These are phyloP conservation scores for Pampus argenteus DNA, from an alignment of 2,797 vertebrate species.

Conservation along the genomic window DNA sequence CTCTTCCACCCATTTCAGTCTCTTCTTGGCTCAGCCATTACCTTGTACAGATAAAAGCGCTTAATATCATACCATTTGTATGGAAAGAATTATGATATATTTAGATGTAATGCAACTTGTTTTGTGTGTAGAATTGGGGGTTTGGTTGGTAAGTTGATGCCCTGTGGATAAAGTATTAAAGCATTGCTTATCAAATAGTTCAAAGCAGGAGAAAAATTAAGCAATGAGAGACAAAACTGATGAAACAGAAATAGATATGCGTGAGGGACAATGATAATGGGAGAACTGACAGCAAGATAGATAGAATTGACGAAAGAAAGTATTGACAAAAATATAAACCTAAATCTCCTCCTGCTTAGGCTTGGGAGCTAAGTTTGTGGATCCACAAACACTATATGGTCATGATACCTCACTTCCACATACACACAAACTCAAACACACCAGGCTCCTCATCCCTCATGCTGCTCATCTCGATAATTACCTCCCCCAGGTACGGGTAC, in stretches of 20 bases:
- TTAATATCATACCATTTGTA: slow-evolving; percentile 46
- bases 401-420: slow-evolving; percentile 33
- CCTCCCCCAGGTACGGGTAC: slow-evolving; percentile 80
- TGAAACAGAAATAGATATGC: background rate
- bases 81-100: slow-evolving; percentile 44
- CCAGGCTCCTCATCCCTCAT: slow-evolving; percentile 48
- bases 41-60: slow-evolving; percentile 42
- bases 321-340: slow-evolving; percentile 34
- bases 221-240: slow-evolving; percentile 10
- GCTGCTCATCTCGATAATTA: slow-evolving; percentile 81
- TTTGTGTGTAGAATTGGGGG: slow-evolving; percentile 4
- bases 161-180: slow-evolving; percentile 23
- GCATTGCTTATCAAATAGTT: slow-evolving; percentile 25
- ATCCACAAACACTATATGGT: slow-evolving; percentile 37
- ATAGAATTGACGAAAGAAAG: slow-evolving; percentile 2
- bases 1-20: slow-evolving; percentile 26
- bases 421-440: slow-evolving; percentile 19
- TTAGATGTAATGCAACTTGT: slow-evolving; percentile 23
- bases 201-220: slow-evolving; percentile 10
- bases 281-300: background rate
- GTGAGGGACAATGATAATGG: background rate
- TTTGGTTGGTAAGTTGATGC: background rate
- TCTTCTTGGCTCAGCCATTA: slow-evolving; percentile 50
- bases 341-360: slow-evolving; percentile 27
- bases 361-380: slow-evolving; percentile 30